A percentile compares a stretch with the other conserved stretches of the same genome.
These are phyloP conservation scores for Brachylomia viminalis DNA, from an alignment of 2,888 invertebrate genomes.

Conservation along the genomic window DNA sequence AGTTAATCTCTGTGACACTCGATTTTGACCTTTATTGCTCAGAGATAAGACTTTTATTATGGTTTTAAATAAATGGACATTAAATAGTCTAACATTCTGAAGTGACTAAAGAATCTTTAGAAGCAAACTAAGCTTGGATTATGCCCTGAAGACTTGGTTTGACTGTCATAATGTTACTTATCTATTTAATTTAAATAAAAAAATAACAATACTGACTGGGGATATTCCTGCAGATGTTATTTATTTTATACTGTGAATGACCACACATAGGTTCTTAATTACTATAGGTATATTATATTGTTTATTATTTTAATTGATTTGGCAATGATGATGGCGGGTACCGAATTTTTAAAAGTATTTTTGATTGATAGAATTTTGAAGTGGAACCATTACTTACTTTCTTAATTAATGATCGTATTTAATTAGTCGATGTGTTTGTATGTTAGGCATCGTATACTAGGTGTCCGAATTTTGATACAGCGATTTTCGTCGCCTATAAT, in stretches of 20 bases:
- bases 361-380: not conserved
- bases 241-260: not conserved
- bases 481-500: not conserved
- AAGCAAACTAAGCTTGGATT: constrained; percentile 11
- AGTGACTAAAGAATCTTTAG: constrained; percentile 21
- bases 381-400: not conserved
- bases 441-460: not conserved
- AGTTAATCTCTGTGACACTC: constrained; percentile 24
- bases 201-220: not conserved
- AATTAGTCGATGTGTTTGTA: not conserved
- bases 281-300: not conserved
- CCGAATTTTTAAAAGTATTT: not conserved
- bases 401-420: not conserved
- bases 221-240: not conserved
- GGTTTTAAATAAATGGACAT: constrained; percentile 30
- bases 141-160: constrained; percentile 10
- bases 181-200: not conserved
- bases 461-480: not conserved
- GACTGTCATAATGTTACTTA: not conserved
- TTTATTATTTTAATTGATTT: not conserved
- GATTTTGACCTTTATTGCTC: constrained; percentile 46
- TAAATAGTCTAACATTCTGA: constrained; percentile 33
- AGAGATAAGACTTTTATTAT: constrained; percentile 33
- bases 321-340: not conserved
- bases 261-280: not conserved